Base-by-base conservation (phyloP, 2,797 vertebrate species). In the Labeo calbasu region DNA sequence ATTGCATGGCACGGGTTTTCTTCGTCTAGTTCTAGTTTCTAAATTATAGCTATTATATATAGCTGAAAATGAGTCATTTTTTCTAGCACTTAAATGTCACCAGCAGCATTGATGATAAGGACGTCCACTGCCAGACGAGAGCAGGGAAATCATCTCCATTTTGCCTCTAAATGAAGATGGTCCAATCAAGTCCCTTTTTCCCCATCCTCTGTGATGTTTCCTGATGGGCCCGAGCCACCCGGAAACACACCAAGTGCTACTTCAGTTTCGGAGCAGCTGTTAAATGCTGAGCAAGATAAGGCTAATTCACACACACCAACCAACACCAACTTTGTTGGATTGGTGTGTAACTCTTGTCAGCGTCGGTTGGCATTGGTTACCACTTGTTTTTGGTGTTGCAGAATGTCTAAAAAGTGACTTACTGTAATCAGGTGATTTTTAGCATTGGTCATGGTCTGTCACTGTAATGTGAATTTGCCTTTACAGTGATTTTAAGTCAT, bases 111-210 rank as follows among this genome's bases (percentile, higher is more conserved):
- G 48, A 65, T 66, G 21, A 63, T 65, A 40, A 65, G 36, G 28
- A 75, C 3, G 15, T 65, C 28, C 80, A 50, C 7, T 40, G 23
- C 21, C 25, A 21, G 14, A 8, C 2, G 0, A 71, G 28, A 82
- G 46, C 23, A 82, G 21, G 40, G 3, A 53, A 82, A 75, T 82
- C 28, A 65, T 15, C 46, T 40, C 21, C 9, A 12, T 75, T 76
- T 28, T 12, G n/a, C n/a, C 17, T 23, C 17, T 40, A 21, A 83
- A 77, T 57, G 51, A 68, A 28, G 11, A 50, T 76, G 59, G 36
- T 55, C 71, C 61, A 83, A 77, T 83, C 72, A 69, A 68, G 40
- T 36, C n/a, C 36, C 15, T 51, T 76, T 73, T 68, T 9, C 32
- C 61, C 59, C 28, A 53, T 66, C 48, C 12, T 40, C 59, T 66